Percentiles rank a stretch among this genome's conserved stretches.
These are phyloP conservation scores for Musca domestica DNA, from an alignment of 1,140 invertebrate species.

Conservation along the genomic window DNA sequence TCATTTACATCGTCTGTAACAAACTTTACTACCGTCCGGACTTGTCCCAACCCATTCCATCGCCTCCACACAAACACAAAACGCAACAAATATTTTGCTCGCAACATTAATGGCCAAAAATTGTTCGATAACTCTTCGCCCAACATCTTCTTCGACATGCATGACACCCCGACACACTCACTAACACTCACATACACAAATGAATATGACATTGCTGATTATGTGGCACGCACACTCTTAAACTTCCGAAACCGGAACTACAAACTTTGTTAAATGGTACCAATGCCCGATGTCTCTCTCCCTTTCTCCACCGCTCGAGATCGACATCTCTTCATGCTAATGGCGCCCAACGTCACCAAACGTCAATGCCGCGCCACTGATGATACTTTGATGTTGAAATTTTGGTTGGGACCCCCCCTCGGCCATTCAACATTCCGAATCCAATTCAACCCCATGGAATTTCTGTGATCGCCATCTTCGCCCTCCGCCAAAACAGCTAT, in stretches of 20 bases:
- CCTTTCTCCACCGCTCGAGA: neutral
- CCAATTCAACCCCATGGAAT: neutral
- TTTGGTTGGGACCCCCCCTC: constrained; percentile 23
- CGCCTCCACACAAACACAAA: too few relatives aligned
- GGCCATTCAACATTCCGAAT: constrained; percentile 30
- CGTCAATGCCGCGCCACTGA: too few relatives aligned
- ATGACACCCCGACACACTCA: neutral
- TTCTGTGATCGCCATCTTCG: neutral
- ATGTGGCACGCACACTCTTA: constrained; percentile 25
- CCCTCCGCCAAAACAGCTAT: constrained; percentile 56
- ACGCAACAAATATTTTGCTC: too few relatives aligned
- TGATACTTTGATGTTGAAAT: constrained; percentile 15
- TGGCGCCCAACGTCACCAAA: neutral
- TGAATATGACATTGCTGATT: neutral
- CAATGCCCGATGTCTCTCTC: neutral
- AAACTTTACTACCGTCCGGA: neutral
- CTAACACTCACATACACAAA: neutral
- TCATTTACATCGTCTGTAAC: constrained; percentile 2
- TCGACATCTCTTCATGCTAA: neutral
- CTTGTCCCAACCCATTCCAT: too few relatives aligned
- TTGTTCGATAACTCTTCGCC: neutral
- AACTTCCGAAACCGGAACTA: constrained; percentile 43
- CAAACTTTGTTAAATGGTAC: constrained; percentile 51
- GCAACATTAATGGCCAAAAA: too few relatives aligned
- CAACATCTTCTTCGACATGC: neutral